Conservation (phyloP, 2,113 vertebrate species). For the Haemorhous mexicanus region DNA sequence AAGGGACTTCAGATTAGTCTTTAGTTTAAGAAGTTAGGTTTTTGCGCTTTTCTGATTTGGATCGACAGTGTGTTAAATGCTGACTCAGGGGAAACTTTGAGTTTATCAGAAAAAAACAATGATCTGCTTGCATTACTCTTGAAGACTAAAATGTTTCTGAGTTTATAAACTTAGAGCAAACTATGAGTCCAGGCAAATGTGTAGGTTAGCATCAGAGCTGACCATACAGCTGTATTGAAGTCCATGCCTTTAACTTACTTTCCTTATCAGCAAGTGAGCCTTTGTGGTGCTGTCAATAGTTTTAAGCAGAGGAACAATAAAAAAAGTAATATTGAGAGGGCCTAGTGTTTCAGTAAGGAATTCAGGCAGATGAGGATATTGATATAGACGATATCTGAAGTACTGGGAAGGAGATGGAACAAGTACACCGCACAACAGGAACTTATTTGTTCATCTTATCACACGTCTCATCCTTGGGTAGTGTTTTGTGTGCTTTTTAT, state of each 20-base stretch:
- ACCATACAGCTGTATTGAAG: fast-evolving
- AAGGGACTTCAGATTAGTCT: not conserved
- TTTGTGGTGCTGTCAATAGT: not conserved
- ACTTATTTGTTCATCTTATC: not conserved
- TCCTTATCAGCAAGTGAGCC: not conserved
- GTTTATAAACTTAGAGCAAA: not conserved
- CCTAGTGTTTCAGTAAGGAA: not conserved
- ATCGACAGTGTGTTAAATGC: not conserved
- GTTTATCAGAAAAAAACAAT: not conserved
- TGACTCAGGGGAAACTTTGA: not conserved
- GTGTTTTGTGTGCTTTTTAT: not conserved
- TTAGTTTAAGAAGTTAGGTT: not conserved
- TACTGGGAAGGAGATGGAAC: not conserved
- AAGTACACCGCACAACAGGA: not conserved
- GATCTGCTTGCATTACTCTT: not conserved
- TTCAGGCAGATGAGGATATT: not conserved
- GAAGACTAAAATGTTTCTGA: not conserved
- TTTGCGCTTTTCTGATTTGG: not conserved
- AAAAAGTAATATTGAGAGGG: not conserved
- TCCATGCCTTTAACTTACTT: not conserved
- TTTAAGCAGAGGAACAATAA: not conserved
- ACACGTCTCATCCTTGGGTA: not conserved
- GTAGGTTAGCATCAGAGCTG: not conserved
- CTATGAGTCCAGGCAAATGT: fast-evolving
- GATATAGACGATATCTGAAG: not conserved